Percentiles rank a stretch among this genome's conserved stretches.
These are phyloP conservation scores for Lasioglossum vierecki DNA, from an alignment of 2,888 invertebrate genomes.

Conservation along the genomic window DNA sequence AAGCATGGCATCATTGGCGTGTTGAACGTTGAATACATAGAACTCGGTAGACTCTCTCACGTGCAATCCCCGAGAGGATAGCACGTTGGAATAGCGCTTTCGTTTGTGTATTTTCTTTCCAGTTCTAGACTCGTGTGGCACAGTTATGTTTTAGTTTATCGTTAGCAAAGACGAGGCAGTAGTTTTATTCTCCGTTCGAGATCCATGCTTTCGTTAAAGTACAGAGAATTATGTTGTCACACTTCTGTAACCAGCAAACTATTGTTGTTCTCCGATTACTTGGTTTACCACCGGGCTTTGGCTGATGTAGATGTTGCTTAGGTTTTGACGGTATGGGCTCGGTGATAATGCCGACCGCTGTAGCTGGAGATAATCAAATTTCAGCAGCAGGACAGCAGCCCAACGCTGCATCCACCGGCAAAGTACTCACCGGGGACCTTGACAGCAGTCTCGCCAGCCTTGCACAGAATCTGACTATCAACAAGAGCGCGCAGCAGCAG, in stretches of 20 bases:
- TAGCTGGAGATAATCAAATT: slow-evolving; percentile 80
- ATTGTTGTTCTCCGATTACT: slow-evolving; percentile 23
- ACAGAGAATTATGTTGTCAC: neutral
- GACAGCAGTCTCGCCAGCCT: slow-evolving; percentile 96
- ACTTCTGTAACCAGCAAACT: neutral
- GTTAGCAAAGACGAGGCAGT: neutral
- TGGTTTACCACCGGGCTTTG: slow-evolving; percentile 62
- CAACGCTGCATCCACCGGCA: slow-evolving; percentile 86
- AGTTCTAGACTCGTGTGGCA: neutral
- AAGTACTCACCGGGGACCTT: slow-evolving; percentile 95
- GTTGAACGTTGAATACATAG: neutral
- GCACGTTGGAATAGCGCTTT: neutral
- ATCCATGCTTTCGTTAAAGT: slow-evolving; percentile 9
- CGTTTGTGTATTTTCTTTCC: neutral
- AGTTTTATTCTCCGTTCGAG: neutral
- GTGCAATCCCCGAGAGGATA: neutral
- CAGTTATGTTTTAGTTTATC: neutral
- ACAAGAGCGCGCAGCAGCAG: slow-evolving; percentile 89
- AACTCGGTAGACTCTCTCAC: neutral
- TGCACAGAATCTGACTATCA: slow-evolving; percentile 96
- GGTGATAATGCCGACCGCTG: slow-evolving; percentile 86
- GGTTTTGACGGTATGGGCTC: slow-evolving; percentile 91
- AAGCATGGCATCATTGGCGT: slow-evolving; percentile 27
- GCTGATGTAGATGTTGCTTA: slow-evolving; percentile 80
- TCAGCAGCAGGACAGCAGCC: slow-evolving; percentile 81